phyloP scores from a whole-genome alignment of 1,140 invertebrate species.

The Physella acuta region DNA sequence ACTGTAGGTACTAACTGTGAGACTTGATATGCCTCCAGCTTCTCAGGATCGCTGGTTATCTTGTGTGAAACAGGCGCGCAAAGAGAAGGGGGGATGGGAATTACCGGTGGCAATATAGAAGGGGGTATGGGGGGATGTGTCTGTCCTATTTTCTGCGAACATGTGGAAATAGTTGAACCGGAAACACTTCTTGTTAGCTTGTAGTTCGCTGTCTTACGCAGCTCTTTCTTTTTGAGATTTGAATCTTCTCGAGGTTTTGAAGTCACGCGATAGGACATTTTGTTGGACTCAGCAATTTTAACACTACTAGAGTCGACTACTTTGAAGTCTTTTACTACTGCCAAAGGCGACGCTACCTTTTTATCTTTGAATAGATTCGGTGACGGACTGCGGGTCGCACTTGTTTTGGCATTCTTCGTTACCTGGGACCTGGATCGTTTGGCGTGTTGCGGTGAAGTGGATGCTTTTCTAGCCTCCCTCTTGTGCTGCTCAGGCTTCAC shows the following conservation, averaged over 20 bases:
- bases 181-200: no score
- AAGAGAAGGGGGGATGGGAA: no score
- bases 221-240: neutral
- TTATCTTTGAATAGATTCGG: neutral
- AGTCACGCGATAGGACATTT: slow-evolving; percentile 1
- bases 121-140: no score
- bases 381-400: neutral
- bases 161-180: no score
- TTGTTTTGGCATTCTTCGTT: neutral
- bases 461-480: neutral
- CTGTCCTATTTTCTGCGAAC: no score
- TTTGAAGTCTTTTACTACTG: neutral
- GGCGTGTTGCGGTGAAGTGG: no score
- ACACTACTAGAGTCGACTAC: neutral
- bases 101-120: no score
- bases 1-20: no score
- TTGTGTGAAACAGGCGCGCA: no score
- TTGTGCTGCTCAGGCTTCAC: neutral
- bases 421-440: neutral
- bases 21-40: no score
- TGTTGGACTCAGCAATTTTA: neutral
- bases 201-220: no score
- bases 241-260: neutral
- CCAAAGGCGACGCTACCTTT: neutral
- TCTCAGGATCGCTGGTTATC: no score